Conservation (phyloP, 64 coral and sea anemone genomes). For the Porites lutea region DNA sequence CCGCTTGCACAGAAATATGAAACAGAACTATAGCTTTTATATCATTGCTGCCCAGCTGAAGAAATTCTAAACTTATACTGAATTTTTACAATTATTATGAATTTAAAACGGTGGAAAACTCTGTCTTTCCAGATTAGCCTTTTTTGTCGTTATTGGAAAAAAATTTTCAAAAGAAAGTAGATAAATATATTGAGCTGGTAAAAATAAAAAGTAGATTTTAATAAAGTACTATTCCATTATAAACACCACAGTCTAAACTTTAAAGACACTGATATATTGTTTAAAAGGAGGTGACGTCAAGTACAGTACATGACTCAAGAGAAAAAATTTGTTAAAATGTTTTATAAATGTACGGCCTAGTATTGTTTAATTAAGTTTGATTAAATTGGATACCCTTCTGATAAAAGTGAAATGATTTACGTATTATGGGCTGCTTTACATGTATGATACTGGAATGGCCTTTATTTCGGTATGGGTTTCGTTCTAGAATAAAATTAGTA, state of each 20-base stretch:
- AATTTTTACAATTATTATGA: constrained; percentile 12
- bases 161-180: constrained; percentile 2
- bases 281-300: too few species aligned
- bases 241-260: not conserved
- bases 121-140: not conserved
- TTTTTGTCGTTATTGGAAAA: not conserved
- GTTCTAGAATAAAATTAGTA: too few species aligned
- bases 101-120: not conserved
- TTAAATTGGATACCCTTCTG: not conserved
- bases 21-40: constrained; percentile 61
- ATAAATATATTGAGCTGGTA: constrained; percentile 17
- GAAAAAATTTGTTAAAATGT: constrained; percentile 25
- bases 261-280: not conserved
- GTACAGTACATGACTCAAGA: not conserved
- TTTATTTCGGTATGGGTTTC: too few species aligned
- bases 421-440: too few species aligned
- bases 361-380: constrained; percentile 7
- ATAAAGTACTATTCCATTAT: not conserved
- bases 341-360: not conserved
- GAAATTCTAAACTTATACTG: not conserved
- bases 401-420: too few species aligned
- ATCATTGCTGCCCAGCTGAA: constrained; percentile 22
- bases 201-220: constrained; percentile 40
- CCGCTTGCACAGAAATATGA: constrained; percentile 32
- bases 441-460: too few species aligned